Conservation (phyloP, 2,888 invertebrate species). For the Herminia tarsipennalis region DNA sequence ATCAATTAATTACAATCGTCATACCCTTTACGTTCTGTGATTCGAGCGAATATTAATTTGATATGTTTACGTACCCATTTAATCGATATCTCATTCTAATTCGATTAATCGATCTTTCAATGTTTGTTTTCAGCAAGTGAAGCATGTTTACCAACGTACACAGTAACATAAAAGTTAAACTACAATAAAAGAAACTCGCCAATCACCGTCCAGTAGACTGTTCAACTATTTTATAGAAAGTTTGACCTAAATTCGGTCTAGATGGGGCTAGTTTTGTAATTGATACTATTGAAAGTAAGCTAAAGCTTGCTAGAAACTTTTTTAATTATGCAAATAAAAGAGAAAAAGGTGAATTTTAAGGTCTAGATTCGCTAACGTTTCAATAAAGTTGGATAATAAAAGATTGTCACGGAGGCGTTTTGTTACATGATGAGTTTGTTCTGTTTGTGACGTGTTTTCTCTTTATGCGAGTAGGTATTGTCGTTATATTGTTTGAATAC, state of each 20-base stretch:
- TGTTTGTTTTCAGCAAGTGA: too few relatives aligned
- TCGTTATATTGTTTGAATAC: conserved; percentile 10
- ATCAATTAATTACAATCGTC: too few relatives aligned
- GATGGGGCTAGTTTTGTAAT: conserved; percentile 29
- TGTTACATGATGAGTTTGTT: conserved; percentile 14
- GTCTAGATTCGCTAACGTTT: conserved; percentile 24
- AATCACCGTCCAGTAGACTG: too few relatives aligned
- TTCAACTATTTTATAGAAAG: conserved; percentile 20
- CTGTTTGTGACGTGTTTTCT: conserved; percentile 9
- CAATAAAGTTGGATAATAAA: conserved; percentile 34
- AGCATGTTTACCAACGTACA: too few relatives aligned
- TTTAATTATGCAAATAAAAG: conserved; percentile 41
- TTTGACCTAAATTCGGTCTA: conserved; percentile 20
- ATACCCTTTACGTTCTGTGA: too few relatives aligned
- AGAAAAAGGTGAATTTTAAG: conserved; percentile 25
- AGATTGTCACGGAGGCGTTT: conserved; percentile 23
- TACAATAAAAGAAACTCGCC: too few relatives aligned
- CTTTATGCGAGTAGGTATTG: conserved; percentile 7
- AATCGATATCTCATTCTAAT: too few relatives aligned
- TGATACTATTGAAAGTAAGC: conserved; percentile 36
- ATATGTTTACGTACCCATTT: too few relatives aligned
- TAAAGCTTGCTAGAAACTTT: conserved; percentile 38
- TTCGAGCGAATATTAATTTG: too few relatives aligned
- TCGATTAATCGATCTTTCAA: too few relatives aligned
- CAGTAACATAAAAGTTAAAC: too few relatives aligned